These are phyloP conservation scores for Gymnobelideus leadbeateri DNA, from an alignment of 2,113 vertebrate genomes.

Conservation along the genomic window DNA sequence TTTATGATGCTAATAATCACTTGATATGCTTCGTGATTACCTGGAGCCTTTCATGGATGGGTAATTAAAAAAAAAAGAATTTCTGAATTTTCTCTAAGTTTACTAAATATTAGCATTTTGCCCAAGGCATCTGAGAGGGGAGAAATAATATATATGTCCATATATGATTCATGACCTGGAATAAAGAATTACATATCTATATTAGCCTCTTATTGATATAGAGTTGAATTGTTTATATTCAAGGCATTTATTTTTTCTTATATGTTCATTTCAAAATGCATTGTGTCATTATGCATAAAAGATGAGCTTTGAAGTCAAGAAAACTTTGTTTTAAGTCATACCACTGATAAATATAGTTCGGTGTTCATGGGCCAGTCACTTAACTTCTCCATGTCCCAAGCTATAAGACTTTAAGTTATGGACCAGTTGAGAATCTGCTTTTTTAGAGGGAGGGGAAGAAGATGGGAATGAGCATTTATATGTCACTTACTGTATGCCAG, in stretches of 20 bases:
- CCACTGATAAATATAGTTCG: neutral
- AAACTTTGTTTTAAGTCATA: too few species aligned
- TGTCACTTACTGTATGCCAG: neutral
- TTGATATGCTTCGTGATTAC: slow-evolving; percentile 27
- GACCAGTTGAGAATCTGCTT: neutral
- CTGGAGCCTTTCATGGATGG: slow-evolving; percentile 29
- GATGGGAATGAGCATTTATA: neutral
- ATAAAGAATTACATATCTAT: neutral
- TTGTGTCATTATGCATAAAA: neutral
- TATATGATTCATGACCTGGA: neutral
- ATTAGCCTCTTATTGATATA: neutral
- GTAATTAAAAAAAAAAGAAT: slow-evolving; percentile 3
- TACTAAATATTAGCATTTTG: slow-evolving; percentile 32
- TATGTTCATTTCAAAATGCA: neutral
- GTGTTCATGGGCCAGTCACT: neutral
- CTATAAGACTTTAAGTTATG: neutral
- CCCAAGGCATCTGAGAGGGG: neutral
- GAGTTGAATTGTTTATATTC: neutral
- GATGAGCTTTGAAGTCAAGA: neutral
- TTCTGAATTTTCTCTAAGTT: neutral
- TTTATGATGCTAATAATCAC: slow-evolving; percentile 52
- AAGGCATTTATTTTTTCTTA: neutral
- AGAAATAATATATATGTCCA: neutral
- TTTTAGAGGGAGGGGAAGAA: neutral
- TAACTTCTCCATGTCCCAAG: neutral